A percentile compares a stretch with the other conserved stretches of the same genome.
These are phyloP conservation scores for Bombus waltoni DNA, from an alignment of 1,140 invertebrate species.

Conservation along the genomic window DNA sequence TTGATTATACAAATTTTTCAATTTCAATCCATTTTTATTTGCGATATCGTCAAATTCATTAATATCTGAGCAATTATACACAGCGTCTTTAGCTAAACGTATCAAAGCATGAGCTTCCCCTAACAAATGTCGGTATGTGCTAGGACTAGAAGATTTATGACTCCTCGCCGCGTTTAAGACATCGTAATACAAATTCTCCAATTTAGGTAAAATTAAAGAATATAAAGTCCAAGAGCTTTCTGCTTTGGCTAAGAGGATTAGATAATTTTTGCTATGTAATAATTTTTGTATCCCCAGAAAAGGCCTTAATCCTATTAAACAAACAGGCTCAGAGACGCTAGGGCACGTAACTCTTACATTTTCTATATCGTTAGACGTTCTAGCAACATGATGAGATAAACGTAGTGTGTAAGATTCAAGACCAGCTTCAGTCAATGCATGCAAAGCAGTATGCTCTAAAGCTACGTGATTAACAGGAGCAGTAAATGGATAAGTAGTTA, in stretches of 20 bases:
- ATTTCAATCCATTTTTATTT: conserved; percentile 73
- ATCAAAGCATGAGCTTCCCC: conserved; percentile 87
- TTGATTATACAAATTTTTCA: conserved; percentile 84
- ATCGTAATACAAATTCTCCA: conserved; percentile 86
- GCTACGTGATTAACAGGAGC: conserved; percentile 86
- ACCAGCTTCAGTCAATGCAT: conserved; percentile 90
- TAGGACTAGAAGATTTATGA: conserved; percentile 84
- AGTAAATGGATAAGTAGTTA: conserved; percentile 87
- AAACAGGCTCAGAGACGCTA: conserved; percentile 86
- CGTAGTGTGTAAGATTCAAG: conserved; percentile 91
- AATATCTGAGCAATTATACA: conserved; percentile 60
- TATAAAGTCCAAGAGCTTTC: conserved; percentile 88
- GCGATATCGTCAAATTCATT: conserved; percentile 65
- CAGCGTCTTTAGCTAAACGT: conserved; percentile 79
- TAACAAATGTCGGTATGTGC: conserved; percentile 86
- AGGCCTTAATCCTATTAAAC: conserved; percentile 88
- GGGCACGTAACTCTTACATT: conserved; percentile 81
- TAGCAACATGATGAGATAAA: conserved; percentile 84
- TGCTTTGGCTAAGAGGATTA: conserved; percentile 86
- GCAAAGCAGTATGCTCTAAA: conserved; percentile 87
- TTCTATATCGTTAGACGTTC: conserved; percentile 72
- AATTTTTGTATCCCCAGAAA: conserved; percentile 89
- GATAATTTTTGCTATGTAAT: conserved; percentile 84
- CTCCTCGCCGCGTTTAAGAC: conserved; percentile 86
- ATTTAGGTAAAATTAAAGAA: conserved; percentile 85